These are phyloP conservation scores for Hippocampus comes DNA, from an alignment of 2,113 vertebrate species.

Conservation along the genomic window DNA sequence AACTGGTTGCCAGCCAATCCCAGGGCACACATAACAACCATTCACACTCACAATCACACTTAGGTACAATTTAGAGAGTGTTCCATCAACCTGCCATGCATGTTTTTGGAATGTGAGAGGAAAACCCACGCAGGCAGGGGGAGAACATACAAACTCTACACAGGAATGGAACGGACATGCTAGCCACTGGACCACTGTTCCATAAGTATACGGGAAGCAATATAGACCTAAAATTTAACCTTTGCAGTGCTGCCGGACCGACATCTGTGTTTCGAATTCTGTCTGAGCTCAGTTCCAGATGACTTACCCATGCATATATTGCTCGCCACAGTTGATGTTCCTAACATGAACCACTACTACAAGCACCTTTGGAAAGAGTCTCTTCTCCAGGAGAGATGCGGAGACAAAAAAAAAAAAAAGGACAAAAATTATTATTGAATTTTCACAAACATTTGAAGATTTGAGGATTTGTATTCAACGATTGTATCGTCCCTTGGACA, in stretches of 20 bases:
- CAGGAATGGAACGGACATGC: not conserved
- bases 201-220: not conserved
- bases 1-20: too few species aligned
- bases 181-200: not conserved
- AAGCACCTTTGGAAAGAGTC: slow-evolving; percentile 22
- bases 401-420: not conserved
- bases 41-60: too few species aligned
- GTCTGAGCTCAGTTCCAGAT: slow-evolving; percentile 49
- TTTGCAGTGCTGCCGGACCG: not conserved
- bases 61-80: too few species aligned
- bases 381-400: slow-evolving; percentile 23
- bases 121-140: too few species aligned
- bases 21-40: too few species aligned
- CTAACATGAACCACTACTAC: slow-evolving; percentile 1
- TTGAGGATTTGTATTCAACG: slow-evolving; percentile 19
- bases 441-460: not conserved
- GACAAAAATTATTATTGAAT: not conserved
- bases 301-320: slow-evolving; percentile 27
- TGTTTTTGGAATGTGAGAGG: too few species aligned
- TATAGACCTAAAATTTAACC: not conserved
- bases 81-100: too few species aligned
- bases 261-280: slow-evolving; percentile 1
- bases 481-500: slow-evolving; percentile 21
- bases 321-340: slow-evolving; percentile 16
- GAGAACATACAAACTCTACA: too few species aligned